Evolutionary conservation across 1,140 invertebrate species (phyloP).

Genomic region (Eufriesea mexicana): DNA sequence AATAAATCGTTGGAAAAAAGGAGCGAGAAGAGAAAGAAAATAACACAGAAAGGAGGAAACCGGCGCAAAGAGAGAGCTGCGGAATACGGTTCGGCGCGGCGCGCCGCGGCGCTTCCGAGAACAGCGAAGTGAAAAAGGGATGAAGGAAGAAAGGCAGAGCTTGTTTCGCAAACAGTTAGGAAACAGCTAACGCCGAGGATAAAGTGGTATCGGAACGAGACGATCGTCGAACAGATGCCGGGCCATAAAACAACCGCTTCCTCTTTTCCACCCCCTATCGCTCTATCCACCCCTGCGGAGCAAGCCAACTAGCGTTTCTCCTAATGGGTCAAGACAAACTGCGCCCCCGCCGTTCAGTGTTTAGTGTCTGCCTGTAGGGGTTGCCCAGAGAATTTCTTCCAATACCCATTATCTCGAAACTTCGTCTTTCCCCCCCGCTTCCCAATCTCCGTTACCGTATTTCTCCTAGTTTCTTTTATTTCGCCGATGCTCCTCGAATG

Average conservation of each 20-base stretch:
- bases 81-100: constrained; percentile 9
- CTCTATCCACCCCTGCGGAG: constrained; percentile 67
- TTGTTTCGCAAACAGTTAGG: constrained; percentile 83
- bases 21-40: neutral
- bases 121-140: constrained; percentile 38
- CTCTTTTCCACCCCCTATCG: constrained; percentile 77
- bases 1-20: neutral
- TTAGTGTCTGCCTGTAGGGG: constrained; percentile 73
- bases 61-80: neutral
- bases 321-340: constrained; percentile 83
- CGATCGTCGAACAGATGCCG: constrained; percentile 83
- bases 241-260: constrained; percentile 82
- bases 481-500: constrained; percentile 12
- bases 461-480: constrained; percentile 46
- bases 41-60: neutral
- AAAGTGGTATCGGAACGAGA: constrained; percentile 83
- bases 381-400: constrained; percentile 73
- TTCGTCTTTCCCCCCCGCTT: constrained; percentile 38
- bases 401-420: constrained; percentile 74
- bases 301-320: constrained; percentile 81
- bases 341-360: constrained; percentile 77
- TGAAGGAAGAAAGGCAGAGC: constrained; percentile 55
- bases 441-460: constrained; percentile 33
- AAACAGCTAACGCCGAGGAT: constrained; percentile 82
- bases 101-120: constrained; percentile 47